These are phyloP conservation scores for Pseudorhombus dupliciocellatus DNA, from an alignment of 2,113 vertebrate genomes.

Conservation along the genomic window DNA sequence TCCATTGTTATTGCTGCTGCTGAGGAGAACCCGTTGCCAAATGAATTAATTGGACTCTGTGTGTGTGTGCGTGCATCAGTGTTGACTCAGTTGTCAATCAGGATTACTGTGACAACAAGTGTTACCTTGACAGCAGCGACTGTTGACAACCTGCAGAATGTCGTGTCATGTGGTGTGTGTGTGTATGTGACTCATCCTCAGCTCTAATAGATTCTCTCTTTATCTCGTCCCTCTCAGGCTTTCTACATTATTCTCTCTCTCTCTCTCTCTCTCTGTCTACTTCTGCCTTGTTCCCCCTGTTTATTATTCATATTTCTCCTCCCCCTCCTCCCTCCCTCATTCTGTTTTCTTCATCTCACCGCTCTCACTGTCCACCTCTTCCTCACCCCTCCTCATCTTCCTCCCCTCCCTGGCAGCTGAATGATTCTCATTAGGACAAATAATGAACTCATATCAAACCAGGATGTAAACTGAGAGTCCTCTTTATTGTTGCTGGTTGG, in stretches of 20 bases:
- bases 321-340: not conserved
- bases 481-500: not conserved
- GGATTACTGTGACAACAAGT: constrained; percentile 60
- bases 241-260: constrained; percentile 61
- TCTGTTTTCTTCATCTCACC: not conserved
- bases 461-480: not conserved
- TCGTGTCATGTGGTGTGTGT: not conserved
- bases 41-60: constrained; percentile 16
- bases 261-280: constrained; percentile 1
- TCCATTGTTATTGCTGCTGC: not conserved
- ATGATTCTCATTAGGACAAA: not conserved
- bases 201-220: constrained; percentile 68
- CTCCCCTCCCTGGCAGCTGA: not conserved
- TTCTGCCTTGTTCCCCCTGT: constrained; percentile 32
- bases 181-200: constrained; percentile 32
- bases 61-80: constrained; percentile 10
- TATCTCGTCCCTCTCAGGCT: constrained; percentile 68
- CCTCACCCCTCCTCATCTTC: not conserved
- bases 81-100: constrained; percentile 56
- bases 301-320: constrained; percentile 36
- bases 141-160: constrained; percentile 46
- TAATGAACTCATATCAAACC: not conserved
- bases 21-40: not conserved
- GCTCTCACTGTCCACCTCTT: not conserved
- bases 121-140: constrained; percentile 48